Evolutionary conservation across 1,140 invertebrate genomes (phyloP).

Genomic region (Orussus abietinus): DNA sequence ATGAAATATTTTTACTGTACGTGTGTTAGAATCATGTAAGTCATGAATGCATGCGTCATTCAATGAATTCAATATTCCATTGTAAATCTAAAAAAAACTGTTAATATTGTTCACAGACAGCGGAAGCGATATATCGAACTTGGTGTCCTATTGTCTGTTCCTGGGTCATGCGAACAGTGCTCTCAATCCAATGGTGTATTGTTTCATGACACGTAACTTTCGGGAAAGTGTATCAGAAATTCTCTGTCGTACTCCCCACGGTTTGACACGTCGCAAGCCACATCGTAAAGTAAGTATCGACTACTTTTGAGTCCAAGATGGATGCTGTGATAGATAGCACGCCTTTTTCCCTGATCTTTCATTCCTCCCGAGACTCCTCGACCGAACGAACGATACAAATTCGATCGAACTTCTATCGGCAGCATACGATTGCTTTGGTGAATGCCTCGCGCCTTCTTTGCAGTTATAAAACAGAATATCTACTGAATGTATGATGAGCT

Average conservation of each 20-base stretch:
- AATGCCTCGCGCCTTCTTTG: not conserved
- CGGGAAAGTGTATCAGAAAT: conserved; percentile 64
- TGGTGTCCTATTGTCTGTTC: conserved; percentile 52
- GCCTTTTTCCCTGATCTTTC: not conserved
- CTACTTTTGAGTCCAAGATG: no score
- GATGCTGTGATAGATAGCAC: no score
- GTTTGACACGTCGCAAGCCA: conserved; percentile 11
- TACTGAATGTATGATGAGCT: no score
- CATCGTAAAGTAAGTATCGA: conserved; percentile 15
- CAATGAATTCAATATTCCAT: no score
- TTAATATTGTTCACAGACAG: conserved; percentile 24
- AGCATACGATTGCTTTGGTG: conserved; percentile 5
- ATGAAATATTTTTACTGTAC: no score
- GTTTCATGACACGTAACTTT: conserved; percentile 83
- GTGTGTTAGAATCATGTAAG: no score
- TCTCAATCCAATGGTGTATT: conserved; percentile 85
- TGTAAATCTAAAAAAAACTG: no score
- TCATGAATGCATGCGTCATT: no score
- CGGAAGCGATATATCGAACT: conserved; percentile 19
- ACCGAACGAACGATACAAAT: not conserved
- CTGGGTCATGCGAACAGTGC: conserved; percentile 76
- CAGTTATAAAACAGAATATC: no score
- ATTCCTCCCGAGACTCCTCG: not conserved
- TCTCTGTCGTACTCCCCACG: conserved; percentile 47
- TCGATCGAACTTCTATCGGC: not conserved